A percentile compares a stretch with the other conserved stretches of the same genome.
Conservation (phyloP, 2,797 vertebrate genomes). For the Choloepus didactylus region DNA sequence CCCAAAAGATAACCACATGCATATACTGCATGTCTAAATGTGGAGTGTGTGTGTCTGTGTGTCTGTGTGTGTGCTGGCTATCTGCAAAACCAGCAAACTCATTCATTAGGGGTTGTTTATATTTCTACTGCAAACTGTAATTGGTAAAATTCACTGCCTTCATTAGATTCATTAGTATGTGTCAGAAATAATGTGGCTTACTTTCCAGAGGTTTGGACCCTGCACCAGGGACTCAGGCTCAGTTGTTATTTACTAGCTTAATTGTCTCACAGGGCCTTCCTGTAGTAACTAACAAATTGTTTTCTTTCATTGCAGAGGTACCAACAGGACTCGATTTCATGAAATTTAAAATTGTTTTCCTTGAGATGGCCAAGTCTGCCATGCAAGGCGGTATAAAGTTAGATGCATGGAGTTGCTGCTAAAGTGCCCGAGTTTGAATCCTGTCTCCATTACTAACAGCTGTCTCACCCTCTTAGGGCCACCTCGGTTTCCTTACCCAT, state of each 20-base stretch:
- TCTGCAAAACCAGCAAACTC: neutral
- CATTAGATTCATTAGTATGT: neutral
- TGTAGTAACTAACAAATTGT: constrained; percentile 55
- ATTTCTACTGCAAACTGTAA: constrained; percentile 50
- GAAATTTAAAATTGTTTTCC: constrained; percentile 63
- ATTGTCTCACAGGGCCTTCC: constrained; percentile 29
- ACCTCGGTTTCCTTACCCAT: neutral
- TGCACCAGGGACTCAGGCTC: neutral
- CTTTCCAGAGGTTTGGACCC: neutral
- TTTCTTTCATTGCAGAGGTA: constrained; percentile 36
- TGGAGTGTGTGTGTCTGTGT: neutral
- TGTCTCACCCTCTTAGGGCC: neutral
- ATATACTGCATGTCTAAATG: neutral
- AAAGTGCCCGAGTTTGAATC: neutral
- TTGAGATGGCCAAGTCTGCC: neutral
- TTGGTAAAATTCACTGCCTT: constrained; percentile 55
- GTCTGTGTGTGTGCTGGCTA: neutral
- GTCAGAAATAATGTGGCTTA: neutral
- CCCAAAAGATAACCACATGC: neutral
- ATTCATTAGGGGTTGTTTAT: neutral
- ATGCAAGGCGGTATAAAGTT: neutral
- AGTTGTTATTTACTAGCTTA: constrained; percentile 50
- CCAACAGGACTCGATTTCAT: constrained; percentile 38
- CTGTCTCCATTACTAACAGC: neutral
- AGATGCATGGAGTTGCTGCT: neutral